phyloP scores from a whole-genome alignment of 2,113 vertebrate genomes.

The Toxotes chatareus region DNA sequence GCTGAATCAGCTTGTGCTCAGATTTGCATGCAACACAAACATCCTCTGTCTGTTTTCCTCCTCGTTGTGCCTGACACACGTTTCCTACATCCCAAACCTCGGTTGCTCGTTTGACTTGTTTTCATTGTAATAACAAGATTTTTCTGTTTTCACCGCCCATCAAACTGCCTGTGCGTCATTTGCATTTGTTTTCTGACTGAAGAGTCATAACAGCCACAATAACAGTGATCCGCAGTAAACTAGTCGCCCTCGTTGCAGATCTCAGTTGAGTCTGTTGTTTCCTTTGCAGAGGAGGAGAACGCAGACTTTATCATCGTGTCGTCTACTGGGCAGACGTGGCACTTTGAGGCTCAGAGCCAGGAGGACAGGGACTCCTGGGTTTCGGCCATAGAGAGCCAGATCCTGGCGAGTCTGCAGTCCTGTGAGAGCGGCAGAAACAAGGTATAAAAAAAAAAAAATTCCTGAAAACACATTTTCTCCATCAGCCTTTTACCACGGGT shows the following conservation, averaged over 20 bases:
- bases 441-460: constrained; percentile 71
- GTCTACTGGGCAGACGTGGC: constrained; percentile 96
- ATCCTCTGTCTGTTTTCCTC: constrained; percentile 17
- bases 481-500: not conserved
- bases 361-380: constrained; percentile 97
- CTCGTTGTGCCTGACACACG: constrained; percentile 14
- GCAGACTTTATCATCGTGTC: constrained; percentile 96
- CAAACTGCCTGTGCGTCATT: constrained; percentile 6
- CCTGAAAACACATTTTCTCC: not conserved
- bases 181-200: not conserved
- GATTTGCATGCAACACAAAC: constrained; percentile 15
- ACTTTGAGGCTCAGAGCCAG: constrained; percentile 93
- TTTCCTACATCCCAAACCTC: constrained; percentile 2
- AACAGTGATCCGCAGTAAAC: not conserved
- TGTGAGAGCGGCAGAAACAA: constrained; percentile 97
- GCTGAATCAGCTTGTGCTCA: constrained; percentile 33
- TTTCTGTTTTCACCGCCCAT: constrained; percentile 29
- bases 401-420: constrained; percentile 95
- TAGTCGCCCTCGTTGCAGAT: not conserved
- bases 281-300: constrained; percentile 90
- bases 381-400: constrained; percentile 95
- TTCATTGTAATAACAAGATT: not conserved
- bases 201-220: not conserved
- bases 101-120: constrained; percentile 15
- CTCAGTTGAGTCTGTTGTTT: constrained; percentile 9